A percentile compares a stretch with the other conserved stretches of the same genome.
Evolutionary conservation across 1,140 invertebrate species (phyloP).

Genomic region (Plodia interpunctella): DNA sequence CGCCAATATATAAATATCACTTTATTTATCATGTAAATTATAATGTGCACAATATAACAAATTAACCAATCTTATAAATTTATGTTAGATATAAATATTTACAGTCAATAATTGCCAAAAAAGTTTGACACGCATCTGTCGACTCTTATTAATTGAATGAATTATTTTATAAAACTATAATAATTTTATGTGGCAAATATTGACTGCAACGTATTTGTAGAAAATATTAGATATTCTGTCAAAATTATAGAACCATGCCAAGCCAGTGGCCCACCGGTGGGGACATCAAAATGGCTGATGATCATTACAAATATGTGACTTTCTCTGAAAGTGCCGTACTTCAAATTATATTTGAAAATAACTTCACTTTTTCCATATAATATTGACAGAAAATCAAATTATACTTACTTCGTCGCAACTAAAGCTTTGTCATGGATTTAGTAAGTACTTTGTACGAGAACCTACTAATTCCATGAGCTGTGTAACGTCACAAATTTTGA

Average conservation of each 20-base stretch:
- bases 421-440: too few species aligned
- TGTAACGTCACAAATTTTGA: too few species aligned
- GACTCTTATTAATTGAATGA: too few species aligned
- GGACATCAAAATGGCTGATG: too few species aligned
- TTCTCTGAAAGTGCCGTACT: not conserved
- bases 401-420: not conserved
- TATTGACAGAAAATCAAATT: not conserved
- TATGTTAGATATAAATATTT: not conserved
- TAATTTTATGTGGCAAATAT: not conserved
- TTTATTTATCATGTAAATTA: conserved; percentile 20
- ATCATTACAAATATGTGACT: too few species aligned
- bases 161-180: too few species aligned
- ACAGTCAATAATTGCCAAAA: not conserved
- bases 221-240: not conserved
- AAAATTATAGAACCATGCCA: not conserved
- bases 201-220: not conserved
- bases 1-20: conserved; percentile 28
- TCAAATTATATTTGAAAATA: not conserved
- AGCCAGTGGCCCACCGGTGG: not conserved
- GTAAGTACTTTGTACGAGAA: too few species aligned
- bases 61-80: conserved; percentile 2
- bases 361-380: not conserved
- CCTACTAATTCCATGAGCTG: too few species aligned
- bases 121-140: not conserved
- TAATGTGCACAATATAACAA: conserved; percentile 6